Conservation (phyloP, 2,113 vertebrate species). For the Brachypteracias leptosomus region DNA sequence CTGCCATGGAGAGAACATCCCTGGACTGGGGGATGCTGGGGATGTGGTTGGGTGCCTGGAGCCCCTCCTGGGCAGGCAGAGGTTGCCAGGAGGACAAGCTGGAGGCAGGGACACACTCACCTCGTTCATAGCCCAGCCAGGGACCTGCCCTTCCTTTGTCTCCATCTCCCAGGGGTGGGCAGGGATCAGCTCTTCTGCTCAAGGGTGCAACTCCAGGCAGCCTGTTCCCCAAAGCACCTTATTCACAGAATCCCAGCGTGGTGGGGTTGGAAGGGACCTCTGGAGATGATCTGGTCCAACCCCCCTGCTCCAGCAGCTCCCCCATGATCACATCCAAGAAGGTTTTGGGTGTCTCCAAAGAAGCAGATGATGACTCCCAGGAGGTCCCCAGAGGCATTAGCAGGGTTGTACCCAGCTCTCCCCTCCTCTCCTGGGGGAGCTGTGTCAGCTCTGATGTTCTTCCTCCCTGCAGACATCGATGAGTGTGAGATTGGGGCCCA, state of each 20-base stretch:
- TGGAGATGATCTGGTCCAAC: neutral
- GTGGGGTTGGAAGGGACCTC: neutral
- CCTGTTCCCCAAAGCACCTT: neutral
- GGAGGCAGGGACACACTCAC: neutral
- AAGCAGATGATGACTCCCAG: neutral
- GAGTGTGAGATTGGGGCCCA: constrained; percentile 91
- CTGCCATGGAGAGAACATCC: neutral
- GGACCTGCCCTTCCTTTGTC: neutral
- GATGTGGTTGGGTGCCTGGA: neutral
- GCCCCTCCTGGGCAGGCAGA: neutral
- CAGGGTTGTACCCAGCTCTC: neutral
- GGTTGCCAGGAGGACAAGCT: neutral
- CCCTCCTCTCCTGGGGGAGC: neutral
- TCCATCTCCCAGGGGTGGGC: neutral
- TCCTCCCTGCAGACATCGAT: constrained; percentile 81
- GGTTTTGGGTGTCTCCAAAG: neutral
- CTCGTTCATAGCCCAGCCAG: neutral
- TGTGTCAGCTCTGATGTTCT: neutral
- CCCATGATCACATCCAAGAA: neutral
- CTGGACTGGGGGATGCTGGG: neutral
- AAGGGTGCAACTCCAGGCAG: neutral
- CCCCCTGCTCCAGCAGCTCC: neutral
- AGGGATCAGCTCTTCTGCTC: neutral
- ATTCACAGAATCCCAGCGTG: neutral
- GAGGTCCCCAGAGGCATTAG: accelerated